A percentile compares a stretch with the other conserved stretches of the same genome.
Conservation (phyloP, 2,113 vertebrate genomes). For the Cebidichthys violaceus region DNA sequence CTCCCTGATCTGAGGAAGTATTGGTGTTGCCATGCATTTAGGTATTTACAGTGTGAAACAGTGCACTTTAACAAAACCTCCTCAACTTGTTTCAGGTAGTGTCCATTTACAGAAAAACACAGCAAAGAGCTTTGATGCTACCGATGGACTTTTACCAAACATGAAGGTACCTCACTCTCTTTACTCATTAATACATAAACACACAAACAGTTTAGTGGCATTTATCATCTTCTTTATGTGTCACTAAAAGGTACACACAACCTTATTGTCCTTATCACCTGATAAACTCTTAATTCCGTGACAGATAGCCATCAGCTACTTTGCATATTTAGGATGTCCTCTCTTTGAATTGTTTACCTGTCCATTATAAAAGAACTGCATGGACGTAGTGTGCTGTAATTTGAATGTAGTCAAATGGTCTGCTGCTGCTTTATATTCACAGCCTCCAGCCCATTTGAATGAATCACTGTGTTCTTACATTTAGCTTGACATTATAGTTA, state of each 20-base stretch:
- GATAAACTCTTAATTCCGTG: not conserved
- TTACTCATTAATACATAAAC: not conserved
- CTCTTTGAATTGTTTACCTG: not conserved
- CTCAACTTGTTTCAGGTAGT: constrained; percentile 68
- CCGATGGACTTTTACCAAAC: constrained; percentile 40
- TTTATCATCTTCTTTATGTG: not conserved
- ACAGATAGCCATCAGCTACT: not conserved
- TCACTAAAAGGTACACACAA: not conserved
- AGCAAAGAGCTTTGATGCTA: constrained; percentile 21
- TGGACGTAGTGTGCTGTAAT: constrained; percentile 3
- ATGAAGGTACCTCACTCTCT: constrained; percentile 40
- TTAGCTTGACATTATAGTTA: not conserved
- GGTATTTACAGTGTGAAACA: constrained; percentile 27
- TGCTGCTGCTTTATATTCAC: constrained; percentile 9
- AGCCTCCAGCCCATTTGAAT: not conserved
- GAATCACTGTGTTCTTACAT: not conserved
- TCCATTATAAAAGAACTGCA: not conserved
- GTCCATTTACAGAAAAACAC: constrained; percentile 52
- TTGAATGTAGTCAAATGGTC: constrained; percentile 59
- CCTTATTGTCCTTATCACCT: not conserved
- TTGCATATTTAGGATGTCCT: not conserved
- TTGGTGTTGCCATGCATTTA: not conserved
- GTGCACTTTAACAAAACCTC: constrained; percentile 21
- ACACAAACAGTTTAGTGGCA: not conserved
- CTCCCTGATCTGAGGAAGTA: not conserved